Percentiles rank a stretch among this genome's conserved stretches.
Conservation (phyloP, 2,797 vertebrate species). For the Zenarchopterus dispar region DNA sequence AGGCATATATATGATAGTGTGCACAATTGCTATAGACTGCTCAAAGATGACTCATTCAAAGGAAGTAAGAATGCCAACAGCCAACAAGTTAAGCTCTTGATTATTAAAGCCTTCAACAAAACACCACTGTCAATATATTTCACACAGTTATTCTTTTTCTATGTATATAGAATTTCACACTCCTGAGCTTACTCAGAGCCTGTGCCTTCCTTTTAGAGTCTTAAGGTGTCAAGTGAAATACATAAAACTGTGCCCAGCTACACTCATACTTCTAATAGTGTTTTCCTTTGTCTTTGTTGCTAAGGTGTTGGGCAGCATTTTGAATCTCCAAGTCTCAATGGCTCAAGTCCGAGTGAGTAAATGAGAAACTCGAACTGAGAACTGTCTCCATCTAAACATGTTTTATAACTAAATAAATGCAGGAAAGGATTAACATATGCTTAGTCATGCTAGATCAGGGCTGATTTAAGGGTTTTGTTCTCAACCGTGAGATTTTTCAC, state of each 20-base stretch:
- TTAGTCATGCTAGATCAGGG: neutral
- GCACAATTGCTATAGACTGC: constrained; percentile 31
- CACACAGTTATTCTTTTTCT: constrained; percentile 9
- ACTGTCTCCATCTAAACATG: neutral
- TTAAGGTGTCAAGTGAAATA: constrained; percentile 38
- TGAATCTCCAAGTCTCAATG: neutral
- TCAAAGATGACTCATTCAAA: constrained; percentile 50
- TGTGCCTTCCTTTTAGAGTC: constrained; percentile 18
- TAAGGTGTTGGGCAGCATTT: constrained; percentile 12
- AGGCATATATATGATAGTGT: neutral
- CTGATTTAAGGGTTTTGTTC: neutral
- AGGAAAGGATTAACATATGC: neutral
- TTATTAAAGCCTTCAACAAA: constrained; percentile 16
- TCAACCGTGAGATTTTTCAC: neutral
- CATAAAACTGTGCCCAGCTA: constrained; percentile 27
- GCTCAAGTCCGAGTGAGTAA: constrained; percentile 4
- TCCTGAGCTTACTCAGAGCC: constrained; percentile 24
- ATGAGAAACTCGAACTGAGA: neutral
- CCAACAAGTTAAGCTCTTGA: constrained; percentile 25
- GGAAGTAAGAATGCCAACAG: constrained; percentile 29
- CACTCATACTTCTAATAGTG: constrained; percentile 31
- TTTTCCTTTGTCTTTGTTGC: constrained; percentile 26
- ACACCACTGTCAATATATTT: constrained; percentile 17
- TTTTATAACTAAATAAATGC: neutral
- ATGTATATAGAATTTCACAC: constrained; percentile 46